A percentile compares a stretch with the other conserved stretches of the same genome.
Conservation (phyloP, 1,140 invertebrate species). For the Drosophila triauraria region DNA sequence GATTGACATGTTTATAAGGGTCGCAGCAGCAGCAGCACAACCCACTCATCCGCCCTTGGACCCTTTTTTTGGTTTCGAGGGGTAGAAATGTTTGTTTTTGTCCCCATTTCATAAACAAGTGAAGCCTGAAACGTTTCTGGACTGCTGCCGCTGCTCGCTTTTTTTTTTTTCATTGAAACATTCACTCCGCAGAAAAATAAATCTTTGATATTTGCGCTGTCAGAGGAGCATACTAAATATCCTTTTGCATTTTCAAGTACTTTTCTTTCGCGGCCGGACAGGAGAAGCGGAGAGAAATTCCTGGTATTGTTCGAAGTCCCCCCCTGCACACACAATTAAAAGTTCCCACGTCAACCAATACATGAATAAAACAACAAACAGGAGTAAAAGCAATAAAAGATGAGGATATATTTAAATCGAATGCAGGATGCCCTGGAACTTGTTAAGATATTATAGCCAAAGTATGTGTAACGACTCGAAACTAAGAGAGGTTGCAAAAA, state of each 20-base stretch:
- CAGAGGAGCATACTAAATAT: conserved; percentile 71
- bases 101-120: conserved; percentile 48
- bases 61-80: not conserved
- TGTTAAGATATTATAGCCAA: not conserved
- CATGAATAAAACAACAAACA: conserved; percentile 74
- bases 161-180: conserved; percentile 10
- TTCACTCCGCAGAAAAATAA: conserved; percentile 44
- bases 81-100: conserved; percentile 29
- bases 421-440: not conserved
- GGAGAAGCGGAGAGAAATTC: conserved; percentile 56
- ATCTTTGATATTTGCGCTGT: conserved; percentile 78
- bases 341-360: conserved; percentile 70
- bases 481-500: too few species aligned
- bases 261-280: too few species aligned
- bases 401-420: not conserved
- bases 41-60: not conserved
- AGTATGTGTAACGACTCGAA: too few species aligned
- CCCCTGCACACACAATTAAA: conserved; percentile 68
- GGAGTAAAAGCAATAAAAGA: not conserved
- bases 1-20: conserved; percentile 83
- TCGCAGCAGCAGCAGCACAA: conserved; percentile 36
- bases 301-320: conserved; percentile 57
- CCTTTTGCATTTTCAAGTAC: conserved; percentile 67
- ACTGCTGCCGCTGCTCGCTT: not conserved
- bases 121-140: conserved; percentile 57